phyloP scores from a whole-genome alignment of 2,888 invertebrate genomes.

The Mimumesa dahlbomi region DNA sequence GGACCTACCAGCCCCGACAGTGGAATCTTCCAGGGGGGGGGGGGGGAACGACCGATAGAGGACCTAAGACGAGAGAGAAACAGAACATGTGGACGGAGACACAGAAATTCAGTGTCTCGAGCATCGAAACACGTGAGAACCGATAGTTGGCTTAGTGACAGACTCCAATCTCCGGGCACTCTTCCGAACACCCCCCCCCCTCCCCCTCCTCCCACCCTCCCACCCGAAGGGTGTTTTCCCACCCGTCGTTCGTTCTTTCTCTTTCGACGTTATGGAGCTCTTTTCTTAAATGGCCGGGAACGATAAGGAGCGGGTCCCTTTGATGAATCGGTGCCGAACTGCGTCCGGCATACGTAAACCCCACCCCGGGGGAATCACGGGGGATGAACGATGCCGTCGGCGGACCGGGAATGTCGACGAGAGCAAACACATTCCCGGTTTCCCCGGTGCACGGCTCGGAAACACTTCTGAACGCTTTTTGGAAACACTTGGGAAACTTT shows the following conservation, averaged over 20 bases:
- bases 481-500: too few species aligned
- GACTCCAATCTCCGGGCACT: conserved; percentile 66
- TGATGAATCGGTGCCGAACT: conserved; percentile 70
- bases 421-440: conserved; percentile 12
- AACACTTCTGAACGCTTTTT: too few species aligned
- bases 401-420: conserved; percentile 47
- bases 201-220: conserved; percentile 9
- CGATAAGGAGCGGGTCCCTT: conserved; percentile 55
- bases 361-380: conserved; percentile 21
- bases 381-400: conserved; percentile 53
- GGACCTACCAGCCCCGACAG: too few species aligned
- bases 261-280: conserved; percentile 28
- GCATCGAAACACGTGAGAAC: conserved; percentile 55
- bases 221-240: background rate
- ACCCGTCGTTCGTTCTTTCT: conserved; percentile 19
- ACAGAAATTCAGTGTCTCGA: conserved; percentile 13
- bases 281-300: conserved; percentile 53
- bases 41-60: background rate
- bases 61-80: background rate
- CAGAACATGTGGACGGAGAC: background rate
- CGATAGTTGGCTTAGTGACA: conserved; percentile 73
- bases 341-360: conserved; percentile 69
- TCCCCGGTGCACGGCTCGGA: conserved; percentile 32
- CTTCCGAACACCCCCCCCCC: conserved; percentile 36
- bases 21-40: conserved; percentile 34